Evolutionary conservation across 2,797 vertebrate species (phyloP).

Genomic region (Syngnathus acus): DNA sequence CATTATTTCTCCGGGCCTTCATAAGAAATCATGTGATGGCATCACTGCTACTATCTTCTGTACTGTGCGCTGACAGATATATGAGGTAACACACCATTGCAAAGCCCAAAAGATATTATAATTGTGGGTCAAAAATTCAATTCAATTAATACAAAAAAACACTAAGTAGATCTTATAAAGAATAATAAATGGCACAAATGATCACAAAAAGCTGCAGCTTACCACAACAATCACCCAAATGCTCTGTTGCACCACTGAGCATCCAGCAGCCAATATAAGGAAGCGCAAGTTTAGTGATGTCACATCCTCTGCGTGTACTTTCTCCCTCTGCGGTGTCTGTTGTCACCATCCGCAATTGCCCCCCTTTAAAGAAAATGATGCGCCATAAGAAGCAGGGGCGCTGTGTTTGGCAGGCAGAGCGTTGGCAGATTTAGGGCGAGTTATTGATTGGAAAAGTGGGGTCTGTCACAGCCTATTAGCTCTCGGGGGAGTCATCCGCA

Average conservation of each 20-base stretch:
- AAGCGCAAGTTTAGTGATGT: slow-evolving; percentile 46
- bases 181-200: neutral
- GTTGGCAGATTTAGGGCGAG: slow-evolving; percentile 77
- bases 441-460: slow-evolving; percentile 80
- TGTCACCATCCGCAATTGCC: slow-evolving; percentile 66
- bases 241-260: neutral
- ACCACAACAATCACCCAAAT: neutral
- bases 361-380: slow-evolving; percentile 72
- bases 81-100: neutral
- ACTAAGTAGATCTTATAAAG: too few species aligned
- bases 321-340: slow-evolving; percentile 37
- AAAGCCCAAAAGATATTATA: neutral
- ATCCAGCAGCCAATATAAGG: slow-evolving; percentile 42
- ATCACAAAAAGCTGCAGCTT: neutral
- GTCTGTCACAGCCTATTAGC: slow-evolving; percentile 79
- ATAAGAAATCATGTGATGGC: slow-evolving; percentile 40
- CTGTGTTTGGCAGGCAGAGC: slow-evolving; percentile 66
- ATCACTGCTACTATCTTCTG: neutral
- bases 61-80: neutral
- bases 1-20: neutral
- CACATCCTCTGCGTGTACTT: slow-evolving; percentile 5
- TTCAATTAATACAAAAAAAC: neutral
- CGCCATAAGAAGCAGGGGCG: slow-evolving; percentile 64
- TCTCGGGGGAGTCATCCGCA: slow-evolving; percentile 74
- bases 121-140: neutral